Percentiles rank a stretch among this genome's conserved stretches.
Conservation (phyloP, 2,113 vertebrate species). For the Lagopus muta region DNA sequence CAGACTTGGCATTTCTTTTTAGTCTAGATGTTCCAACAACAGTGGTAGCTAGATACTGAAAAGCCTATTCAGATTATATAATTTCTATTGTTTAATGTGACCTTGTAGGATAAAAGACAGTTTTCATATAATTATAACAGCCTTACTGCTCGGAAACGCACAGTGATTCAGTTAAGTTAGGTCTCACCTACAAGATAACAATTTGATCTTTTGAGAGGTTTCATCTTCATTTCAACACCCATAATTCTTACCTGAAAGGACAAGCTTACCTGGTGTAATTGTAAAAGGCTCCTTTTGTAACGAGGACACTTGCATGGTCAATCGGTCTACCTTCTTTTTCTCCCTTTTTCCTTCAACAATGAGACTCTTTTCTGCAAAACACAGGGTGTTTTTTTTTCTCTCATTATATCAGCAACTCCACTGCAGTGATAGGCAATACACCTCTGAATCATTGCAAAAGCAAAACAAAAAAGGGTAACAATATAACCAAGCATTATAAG, state of each 20-base stretch:
- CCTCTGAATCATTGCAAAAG: not conserved
- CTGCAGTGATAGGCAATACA: not conserved
- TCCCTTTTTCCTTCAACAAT: constrained; percentile 94
- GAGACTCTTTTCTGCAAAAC: constrained; percentile 83
- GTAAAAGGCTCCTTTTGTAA: constrained; percentile 88
- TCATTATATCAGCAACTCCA: not conserved
- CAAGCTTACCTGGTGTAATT: constrained; percentile 85
- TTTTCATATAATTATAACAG: not conserved
- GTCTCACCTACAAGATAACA: not conserved
- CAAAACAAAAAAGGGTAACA: not conserved
- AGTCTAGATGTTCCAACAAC: not conserved
- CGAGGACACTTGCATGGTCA: constrained; percentile 89
- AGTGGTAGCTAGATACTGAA: not conserved
- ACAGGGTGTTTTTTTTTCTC: constrained; percentile 15
- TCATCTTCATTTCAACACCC: not conserved
- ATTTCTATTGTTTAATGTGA: not conserved
- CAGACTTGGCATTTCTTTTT: not conserved
- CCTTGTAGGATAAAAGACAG: not conserved
- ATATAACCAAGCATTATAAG: not conserved
- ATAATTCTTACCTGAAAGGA: not conserved
- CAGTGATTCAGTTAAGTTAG: not conserved
- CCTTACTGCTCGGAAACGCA: not conserved
- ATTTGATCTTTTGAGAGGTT: not conserved
- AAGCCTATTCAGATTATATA: not conserved
- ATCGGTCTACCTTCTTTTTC: constrained; percentile 92